Conservation (phyloP, 2,113 vertebrate species). For the Climacteris rufus region DNA sequence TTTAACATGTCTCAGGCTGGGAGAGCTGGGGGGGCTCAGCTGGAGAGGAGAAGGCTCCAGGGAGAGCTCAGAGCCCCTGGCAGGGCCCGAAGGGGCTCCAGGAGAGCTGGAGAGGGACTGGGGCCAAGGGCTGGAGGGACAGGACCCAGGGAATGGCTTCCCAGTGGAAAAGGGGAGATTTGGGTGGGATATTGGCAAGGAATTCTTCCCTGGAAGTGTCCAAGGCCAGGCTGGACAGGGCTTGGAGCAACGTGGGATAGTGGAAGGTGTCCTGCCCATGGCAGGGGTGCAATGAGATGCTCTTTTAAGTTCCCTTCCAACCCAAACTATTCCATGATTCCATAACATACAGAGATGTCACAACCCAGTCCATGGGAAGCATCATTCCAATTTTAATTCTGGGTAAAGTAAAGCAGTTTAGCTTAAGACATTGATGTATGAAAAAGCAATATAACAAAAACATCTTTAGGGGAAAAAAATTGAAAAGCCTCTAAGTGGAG, state of each 20-base stretch:
- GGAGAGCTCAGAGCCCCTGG: neutral
- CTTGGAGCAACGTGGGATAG: accelerated
- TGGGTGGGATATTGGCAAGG: neutral
- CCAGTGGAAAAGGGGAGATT: accelerated
- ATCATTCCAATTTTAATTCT: neutral
- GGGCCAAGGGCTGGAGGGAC: neutral
- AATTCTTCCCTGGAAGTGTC: neutral
- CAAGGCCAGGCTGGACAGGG: neutral
- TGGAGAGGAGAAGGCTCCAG: neutral
- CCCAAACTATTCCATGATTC: neutral
- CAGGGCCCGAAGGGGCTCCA: neutral
- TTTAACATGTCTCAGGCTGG: neutral
- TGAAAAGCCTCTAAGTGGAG: neutral
- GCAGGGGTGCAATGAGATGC: accelerated
- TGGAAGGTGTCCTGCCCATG: neutral
- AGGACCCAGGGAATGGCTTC: neutral
- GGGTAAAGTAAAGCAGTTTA: neutral
- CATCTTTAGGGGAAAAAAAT: neutral
- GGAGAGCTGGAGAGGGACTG: neutral
- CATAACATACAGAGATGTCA: neutral
- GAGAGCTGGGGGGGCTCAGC: neutral
- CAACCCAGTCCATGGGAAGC: neutral
- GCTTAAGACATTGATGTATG: neutral
- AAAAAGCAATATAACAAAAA: neutral
- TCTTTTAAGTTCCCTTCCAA: neutral